These are phyloP conservation scores for Xanthia togata DNA, from an alignment of 2,888 invertebrate genomes.

Conservation along the genomic window DNA sequence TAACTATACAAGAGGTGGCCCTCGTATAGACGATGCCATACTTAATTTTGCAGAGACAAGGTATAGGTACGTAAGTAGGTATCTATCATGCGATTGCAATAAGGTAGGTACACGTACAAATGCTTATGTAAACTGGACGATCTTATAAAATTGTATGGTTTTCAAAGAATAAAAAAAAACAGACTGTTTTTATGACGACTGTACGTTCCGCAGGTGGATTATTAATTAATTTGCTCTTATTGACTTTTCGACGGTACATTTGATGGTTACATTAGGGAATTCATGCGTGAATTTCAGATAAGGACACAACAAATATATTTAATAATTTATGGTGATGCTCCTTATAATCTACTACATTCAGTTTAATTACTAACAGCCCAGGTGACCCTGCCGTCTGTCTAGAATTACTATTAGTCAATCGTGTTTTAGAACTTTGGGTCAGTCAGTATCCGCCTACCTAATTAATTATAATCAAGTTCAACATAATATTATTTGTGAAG, in stretches of 20 bases:
- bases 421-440: not conserved
- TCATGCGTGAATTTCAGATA: constrained; percentile 52
- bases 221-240: constrained; percentile 77
- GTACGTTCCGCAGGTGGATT: constrained; percentile 72
- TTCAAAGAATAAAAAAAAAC: not conserved
- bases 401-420: not conserved
- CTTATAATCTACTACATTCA: constrained; percentile 2
- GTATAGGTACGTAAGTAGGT: too few relatives aligned
- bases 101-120: not conserved
- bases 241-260: constrained; percentile 72
- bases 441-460: not conserved
- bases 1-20: too few relatives aligned
- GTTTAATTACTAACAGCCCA: not conserved
- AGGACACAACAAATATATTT: constrained; percentile 58
- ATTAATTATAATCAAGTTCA: not conserved
- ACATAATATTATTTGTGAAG: constrained; percentile 2
- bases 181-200: constrained; percentile 27
- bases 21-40: not conserved
- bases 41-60: not conserved
- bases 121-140: not conserved
- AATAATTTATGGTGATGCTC: constrained; percentile 26
- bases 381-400: not conserved
- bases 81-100: not conserved
- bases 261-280: constrained; percentile 69
- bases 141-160: too few relatives aligned